Conservation (phyloP, 2,888 invertebrate species). For the Andrena trimmerana region DNA sequence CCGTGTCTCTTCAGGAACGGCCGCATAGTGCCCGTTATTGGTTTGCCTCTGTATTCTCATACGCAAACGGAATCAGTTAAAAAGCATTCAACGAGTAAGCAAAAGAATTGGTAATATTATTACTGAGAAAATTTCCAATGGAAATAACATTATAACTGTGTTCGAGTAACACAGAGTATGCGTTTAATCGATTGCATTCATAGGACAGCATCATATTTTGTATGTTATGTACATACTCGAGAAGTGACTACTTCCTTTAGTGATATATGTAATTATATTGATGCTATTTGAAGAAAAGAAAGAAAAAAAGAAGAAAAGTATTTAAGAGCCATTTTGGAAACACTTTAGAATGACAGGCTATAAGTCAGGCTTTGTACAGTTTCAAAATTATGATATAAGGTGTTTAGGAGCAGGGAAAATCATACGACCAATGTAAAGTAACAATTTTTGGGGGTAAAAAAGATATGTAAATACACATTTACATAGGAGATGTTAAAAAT, state of each 20-base stretch:
- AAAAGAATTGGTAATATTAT: slow-evolving; percentile 4
- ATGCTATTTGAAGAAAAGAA: background rate
- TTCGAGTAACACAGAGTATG: background rate
- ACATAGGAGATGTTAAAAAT: slow-evolving; percentile 20
- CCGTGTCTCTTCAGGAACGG: slow-evolving; percentile 32
- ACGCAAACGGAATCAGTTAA: slow-evolving; percentile 7
- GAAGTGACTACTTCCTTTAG: slow-evolving; percentile 40
- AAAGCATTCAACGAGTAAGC: slow-evolving; percentile 12
- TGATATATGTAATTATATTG: slow-evolving; percentile 41
- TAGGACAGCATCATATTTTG: slow-evolving; percentile 52
- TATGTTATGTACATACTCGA: slow-evolving; percentile 46
- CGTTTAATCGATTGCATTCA: slow-evolving; percentile 27
- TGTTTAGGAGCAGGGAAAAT: slow-evolving; percentile 33
- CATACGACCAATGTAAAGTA: slow-evolving; percentile 69
- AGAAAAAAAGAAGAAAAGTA: slow-evolving; percentile 1
- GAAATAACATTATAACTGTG: slow-evolving; percentile 2
- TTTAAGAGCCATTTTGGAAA: slow-evolving; percentile 9
- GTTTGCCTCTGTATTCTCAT: slow-evolving; percentile 44
- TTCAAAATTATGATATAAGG: slow-evolving; percentile 42
- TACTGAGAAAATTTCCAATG: background rate
- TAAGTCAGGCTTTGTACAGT: slow-evolving; percentile 45
- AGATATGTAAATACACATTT: slow-evolving; percentile 59
- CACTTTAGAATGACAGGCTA: slow-evolving; percentile 33
- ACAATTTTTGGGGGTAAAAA: slow-evolving; percentile 31
- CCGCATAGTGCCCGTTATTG: slow-evolving; percentile 40